Evolutionary conservation across 35 echinoderm and acorn worm genomes (phyloP), one percentile per base, ranked within the genome.

Genomic region (Heliocidaris erythrogramma): DNA sequence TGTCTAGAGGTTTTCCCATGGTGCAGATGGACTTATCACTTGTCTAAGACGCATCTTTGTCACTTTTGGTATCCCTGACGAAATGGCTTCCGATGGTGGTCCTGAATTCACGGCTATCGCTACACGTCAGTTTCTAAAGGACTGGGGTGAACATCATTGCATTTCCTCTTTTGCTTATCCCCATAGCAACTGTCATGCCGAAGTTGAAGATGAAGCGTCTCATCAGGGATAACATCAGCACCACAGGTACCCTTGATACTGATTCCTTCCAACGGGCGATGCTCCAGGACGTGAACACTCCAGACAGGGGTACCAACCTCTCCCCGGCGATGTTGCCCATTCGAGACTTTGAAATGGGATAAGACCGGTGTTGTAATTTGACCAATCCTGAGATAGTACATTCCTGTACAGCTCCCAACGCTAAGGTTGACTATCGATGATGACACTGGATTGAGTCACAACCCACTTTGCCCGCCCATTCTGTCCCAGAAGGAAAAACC

Each of bases 1-100:
- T 18, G 86, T 71, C 30, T 30, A 92, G 49, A 48, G 32, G 48
- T 30, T 50, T 78, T 13, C 60, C 0, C 9, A 93, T 84, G 89
- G 94, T 49, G 96, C 89, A 13, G 31, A 69, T 50, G 52, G 96
- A 29, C 96, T 95, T 49, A 95, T 95, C 32, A 42, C 90, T 84
- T 85, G 24, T 31, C 91, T 95, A 2, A 49, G 88, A 47, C 94
- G 94, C 49, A 86, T 59, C 49, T 97, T 95, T 94, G 92, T 94
- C 32, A 97, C 95, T 7, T 97, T 90, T 56, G 94, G 96, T 30
- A 95, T 95, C 21, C 59, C 30, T 30, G 86, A 89, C 69, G 96
- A 95, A 59, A 27, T 96, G 2, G 32, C 94, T 59, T 95, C 35
- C 35, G 35, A 42, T 42, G 35, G 35, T 42, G 35, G 35, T 42